Evolutionary conservation across 2,888 invertebrate genomes (phyloP), one percentile per base, ranked within the genome.

Genomic region (Nomada fucata): DNA sequence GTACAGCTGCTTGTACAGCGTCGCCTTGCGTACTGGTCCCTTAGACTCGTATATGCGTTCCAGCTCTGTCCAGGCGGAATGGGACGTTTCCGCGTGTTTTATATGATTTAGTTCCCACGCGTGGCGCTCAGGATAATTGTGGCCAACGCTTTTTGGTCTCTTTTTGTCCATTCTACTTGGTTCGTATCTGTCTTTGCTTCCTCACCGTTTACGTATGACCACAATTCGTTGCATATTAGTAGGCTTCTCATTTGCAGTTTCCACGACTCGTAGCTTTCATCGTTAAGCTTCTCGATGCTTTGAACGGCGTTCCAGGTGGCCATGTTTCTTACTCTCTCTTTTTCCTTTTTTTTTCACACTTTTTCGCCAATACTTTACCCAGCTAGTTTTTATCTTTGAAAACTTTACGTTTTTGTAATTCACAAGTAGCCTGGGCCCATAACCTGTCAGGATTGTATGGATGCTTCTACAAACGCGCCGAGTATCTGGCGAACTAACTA

Each of bases 121-220:
- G 79, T 55, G 2, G 76, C 50, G n/a, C 65, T 18, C 18, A 47
- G 13, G 11, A 64, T n/a, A 79, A 83, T 83, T 52, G 81, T 42
- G 2, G 85, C 70, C 61, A 78, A 64, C 5, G 83, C 79, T 67
- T 60, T 70, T 7, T 47, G 59, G 18, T 70, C 60, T 1, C n/a
- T 50, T 18, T 42, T 59, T 59, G 11, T 10, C 69, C 69, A 70
- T 15, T 13, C 47, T 10, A 13, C 23, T 26, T 20, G 26, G 7
- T 59, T 59, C 23, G 2, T 26, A 15, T n/a, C 23, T 15, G 57
- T 59, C 3, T 44, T 20, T 2, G 20, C 26, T n/a, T 70, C 59
- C 2, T 2, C 47, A 9, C 61, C 52, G 1, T 29, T 47, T 10
- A 50, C 61, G n/a, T 52, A 50, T 18, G 20, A 23, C 71, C 36